Evolutionary conservation across 1,140 invertebrate genomes (phyloP), one percentile per base, ranked within the genome.

Genomic region (Halesus radiatus): DNA sequence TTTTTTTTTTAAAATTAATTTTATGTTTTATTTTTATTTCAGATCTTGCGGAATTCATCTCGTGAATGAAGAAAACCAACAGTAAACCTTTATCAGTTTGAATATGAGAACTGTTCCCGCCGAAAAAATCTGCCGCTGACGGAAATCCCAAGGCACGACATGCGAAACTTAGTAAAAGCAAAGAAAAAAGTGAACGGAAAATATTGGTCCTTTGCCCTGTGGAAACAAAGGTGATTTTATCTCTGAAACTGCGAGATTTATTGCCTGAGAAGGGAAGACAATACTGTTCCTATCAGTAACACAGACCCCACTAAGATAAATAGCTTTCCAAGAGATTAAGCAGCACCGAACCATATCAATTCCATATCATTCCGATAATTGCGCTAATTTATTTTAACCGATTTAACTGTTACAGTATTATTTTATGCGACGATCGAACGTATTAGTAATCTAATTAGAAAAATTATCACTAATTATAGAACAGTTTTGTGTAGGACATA

Each of bases 121-220:
- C 1, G 56, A 60, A 60, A 23, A 60, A n/a, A 56, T 8, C n/a
- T 4, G 16, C 56, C 18, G 23, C 23, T 60, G 56, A 60, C 18
- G 23, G 56, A 20, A 23, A 60, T 22, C 56, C 18, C 56, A 20
- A 29, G 23, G 18, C 66, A 52, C 79, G 81, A 75, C 81, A 83
- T 83, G 81, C 79, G 81, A 83, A 83, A 80, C 73, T 56, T 74
- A 70, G 81, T 72, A 45, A 83, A 83, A 32, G 79, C 81, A 26
- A 83, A 83, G 76, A 83, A 78, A 76, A 83, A 83, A 83, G 22
- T 76, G 56, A 75, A 62, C 78, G 72, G 60, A 53, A 60, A 16
- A n/a, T 50, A 32, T 72, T 53, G 50, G 53, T 78, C 76, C 56
- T 75, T 76, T 37, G 22, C 37, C 20, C 32, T 79, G 52, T 79